Base-by-base conservation (phyloP, 2,797 vertebrate species). In the Agapornis canus region DNA sequence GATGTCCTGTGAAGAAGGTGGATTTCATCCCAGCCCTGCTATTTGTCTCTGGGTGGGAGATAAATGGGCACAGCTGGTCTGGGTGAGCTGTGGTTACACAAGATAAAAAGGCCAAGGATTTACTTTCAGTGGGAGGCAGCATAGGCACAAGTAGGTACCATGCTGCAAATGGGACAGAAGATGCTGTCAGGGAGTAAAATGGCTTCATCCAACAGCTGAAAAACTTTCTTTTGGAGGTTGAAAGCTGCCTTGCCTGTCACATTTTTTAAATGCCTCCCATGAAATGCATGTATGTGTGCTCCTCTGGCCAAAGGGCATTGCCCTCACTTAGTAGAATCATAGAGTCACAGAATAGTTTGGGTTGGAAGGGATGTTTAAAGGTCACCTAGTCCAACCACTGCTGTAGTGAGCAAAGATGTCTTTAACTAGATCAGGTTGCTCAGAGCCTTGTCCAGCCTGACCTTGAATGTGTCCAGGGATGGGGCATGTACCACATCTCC, bases 311-410 rank as follows among this genome's bases (percentile, higher is more conserved):
- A 20, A 65, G 25, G 35, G 52, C 40, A 23, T 89, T 76, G 60
- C 37, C 52, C 23, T 77, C 25, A 1, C 64, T 66, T 42, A 39
- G 16, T 57, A 22, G 57, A 73, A 16, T 57, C 32, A 26, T 2
- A 2, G 42, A 2, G 42, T 59, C 21, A 11, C 3, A 7, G 32
- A 9, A 25, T 2, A 4, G 12, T 66, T 86, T 77, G 26, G 23
- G 6, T 69, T 5, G 42, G 70, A 57, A 85, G 12, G 13, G n/a
- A 43, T 25, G 43, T 35, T 54, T 4, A 17, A 35, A 81, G 3
- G 0, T 0, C 26, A 40, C 2, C 20, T 1, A 0, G 2, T 72
- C 1, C 59, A 60, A 9, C 6, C 16, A 5, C 18, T 35, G 56
- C 11, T 43, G 39, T 66, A 1, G 1, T 2, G 6, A 6, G 13